Evolutionary conservation across 2,113 vertebrate species (phyloP), one percentile per base, ranked within the genome.

Genomic region (Oostethus manadensis): DNA sequence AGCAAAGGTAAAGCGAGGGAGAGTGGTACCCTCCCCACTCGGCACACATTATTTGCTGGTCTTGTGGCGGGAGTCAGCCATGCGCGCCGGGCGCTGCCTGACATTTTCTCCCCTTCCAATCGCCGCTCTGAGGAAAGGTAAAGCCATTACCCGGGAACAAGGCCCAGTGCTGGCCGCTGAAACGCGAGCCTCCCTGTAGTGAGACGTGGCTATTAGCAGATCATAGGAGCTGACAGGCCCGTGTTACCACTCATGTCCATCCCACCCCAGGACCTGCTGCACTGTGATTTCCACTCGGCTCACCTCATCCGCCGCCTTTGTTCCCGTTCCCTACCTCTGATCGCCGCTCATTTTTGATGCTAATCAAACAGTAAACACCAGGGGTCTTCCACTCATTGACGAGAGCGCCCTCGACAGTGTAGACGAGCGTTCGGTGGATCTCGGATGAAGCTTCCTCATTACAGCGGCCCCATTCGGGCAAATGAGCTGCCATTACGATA

Each of bases 401-500:
- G 75, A 80, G 75, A 77, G 62, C 22, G 1, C 17, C 40, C 58
- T 47, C 74, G 83, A 71, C 80, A 71, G 82, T 62, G 35, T 48
- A 73, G 74, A 66, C 58, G 70, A 60, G 64, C 63, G 67, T 76
- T 62, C 73, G 68, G 74, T 57, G 78, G 74, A 82, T 86, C 71
- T 74, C 62, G 66, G 51, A 73, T 66, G 82, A 74, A 66, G 63
- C 59, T 73, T 77, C 70, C 58, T 81, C 81, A 83, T 86, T 80
- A 84, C 67, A 64, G 70, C 63, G 68, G 60, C 57, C 63, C 66
- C 71, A 80, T 84, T 84, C 75, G 71, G 66, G 78, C 80, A 88
- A 87, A 88, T 82, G 79, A 89, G 80, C 70, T 49, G 50, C 79
- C 79, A 86, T 86, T 87, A 89, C 76, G 71, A 79, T 64, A 82